Percentiles rank a stretch among this genome's conserved stretches.
phyloP scores from a whole-genome alignment of 1,140 invertebrate species.

The Drosophila burlai region DNA sequence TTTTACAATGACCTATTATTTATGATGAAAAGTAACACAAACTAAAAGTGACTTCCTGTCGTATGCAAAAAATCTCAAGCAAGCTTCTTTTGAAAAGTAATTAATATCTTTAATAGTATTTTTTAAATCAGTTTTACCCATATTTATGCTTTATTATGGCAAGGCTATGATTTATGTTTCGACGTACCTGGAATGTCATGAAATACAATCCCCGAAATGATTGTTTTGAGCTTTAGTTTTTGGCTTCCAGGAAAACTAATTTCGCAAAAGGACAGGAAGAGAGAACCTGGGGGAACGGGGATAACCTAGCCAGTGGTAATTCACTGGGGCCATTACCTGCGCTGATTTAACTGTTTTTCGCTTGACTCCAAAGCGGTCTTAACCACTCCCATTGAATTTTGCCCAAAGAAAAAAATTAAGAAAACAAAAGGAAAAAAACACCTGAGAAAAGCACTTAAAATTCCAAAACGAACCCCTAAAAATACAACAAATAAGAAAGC shows the following conservation, averaged over 20 bases:
- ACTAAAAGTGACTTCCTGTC: neutral
- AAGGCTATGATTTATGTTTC: constrained; percentile 19
- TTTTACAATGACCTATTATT: neutral
- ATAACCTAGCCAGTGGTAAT: constrained; percentile 30
- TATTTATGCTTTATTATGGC: constrained; percentile 18
- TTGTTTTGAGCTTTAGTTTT: constrained; percentile 7
- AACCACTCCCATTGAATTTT: constrained; percentile 27
- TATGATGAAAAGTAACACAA: neutral
- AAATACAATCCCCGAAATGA: constrained; percentile 22
- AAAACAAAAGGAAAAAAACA: constrained; percentile 17
- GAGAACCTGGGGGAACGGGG: constrained; percentile 1
- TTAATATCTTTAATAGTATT: neutral
- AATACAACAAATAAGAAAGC: neutral
- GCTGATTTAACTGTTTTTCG: constrained; percentile 45
- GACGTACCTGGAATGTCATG: constrained; percentile 35
- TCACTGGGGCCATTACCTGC: constrained; percentile 42
- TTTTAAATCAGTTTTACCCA: neutral
- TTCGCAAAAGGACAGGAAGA: neutral
- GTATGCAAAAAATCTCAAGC: neutral
- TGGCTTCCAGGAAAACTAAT: constrained; percentile 40
- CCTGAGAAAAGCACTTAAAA: constrained; percentile 57
- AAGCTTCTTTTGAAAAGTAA: neutral
- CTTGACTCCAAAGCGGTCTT: constrained; percentile 13
- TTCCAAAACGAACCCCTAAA: constrained; percentile 29
- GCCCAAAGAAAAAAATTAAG: neutral